Evolutionary conservation across 1,140 invertebrate genomes (phyloP), one percentile per base, ranked within the genome.

Genomic region (Pseudomyrmex dendroicus): DNA sequence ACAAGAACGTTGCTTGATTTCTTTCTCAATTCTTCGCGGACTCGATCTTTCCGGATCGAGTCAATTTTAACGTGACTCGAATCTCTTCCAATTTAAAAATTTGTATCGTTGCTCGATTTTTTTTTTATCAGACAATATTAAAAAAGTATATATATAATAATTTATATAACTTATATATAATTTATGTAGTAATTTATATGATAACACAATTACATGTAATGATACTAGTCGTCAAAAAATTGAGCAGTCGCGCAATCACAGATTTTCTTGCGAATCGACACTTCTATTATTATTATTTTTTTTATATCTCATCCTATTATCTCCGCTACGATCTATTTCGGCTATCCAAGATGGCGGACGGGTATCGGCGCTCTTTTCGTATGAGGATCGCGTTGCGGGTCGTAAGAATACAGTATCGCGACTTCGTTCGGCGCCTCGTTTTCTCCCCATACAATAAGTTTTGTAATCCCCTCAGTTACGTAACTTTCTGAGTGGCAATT

Each of bases 401-500:
- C n/a, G 54, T 72, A 80, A 72, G 76, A 80, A 80, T 80, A 80
- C n/a, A 59, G 64, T 70, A 72, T 72, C 76, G 76, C 66, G 76
- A 80, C 66, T 80, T 52, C 20, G 54, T 70, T 89, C 82, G 86
- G 73, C 77, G 77, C 77, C 82, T 84, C 85, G 59, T 80, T 84
- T 85, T 80, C 73, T 82, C 20, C 56, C 54, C 76, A 77, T 70
- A 83, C 80, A 82, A 84, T 85, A 86, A 88, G 84, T 86, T 88
- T 85, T 63, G 84, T 86, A 89, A 89, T 88, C 66, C 73, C 66
- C 80, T 82, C 83, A 66, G 73, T 88, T 89, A 77, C 64, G 82
- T 84, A 90, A 88, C 68, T 85, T 86, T 84, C 84, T 68, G 80
- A 84, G 84, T 84, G 77, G 85, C 77, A 87, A 89, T 90, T 85